These are phyloP conservation scores for Reinhardtius hippoglossoides DNA, from an alignment of 2,113 vertebrate species.

Conservation along the genomic window DNA sequence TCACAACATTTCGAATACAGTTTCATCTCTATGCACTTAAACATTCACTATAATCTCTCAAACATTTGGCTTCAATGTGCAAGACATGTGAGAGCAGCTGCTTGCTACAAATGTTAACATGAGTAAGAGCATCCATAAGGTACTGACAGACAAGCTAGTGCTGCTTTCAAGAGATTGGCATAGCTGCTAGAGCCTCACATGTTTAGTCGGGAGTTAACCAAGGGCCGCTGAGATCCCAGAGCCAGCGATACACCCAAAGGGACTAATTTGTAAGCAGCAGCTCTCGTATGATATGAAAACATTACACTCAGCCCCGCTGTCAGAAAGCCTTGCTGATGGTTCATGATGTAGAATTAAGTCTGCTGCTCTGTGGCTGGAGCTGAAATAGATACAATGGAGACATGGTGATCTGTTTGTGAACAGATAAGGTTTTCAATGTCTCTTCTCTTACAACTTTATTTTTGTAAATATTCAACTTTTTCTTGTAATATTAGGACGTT, in stretches of 20 bases:
- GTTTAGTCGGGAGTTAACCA: slow-evolving; percentile 32
- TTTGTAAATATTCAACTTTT: no score
- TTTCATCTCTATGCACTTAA: slow-evolving; percentile 30
- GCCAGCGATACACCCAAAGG: slow-evolving; percentile 63
- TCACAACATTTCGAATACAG: neutral
- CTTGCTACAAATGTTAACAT: slow-evolving; percentile 46
- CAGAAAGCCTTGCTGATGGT: slow-evolving; percentile 18
- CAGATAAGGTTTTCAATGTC: slow-evolving; percentile 4
- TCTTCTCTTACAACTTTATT: neutral
- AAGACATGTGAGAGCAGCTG: slow-evolving; percentile 51
- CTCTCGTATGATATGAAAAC: slow-evolving; percentile 66
- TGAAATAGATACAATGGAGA: slow-evolving; percentile 61
- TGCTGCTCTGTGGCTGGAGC: slow-evolving; percentile 27
- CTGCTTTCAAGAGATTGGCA: slow-evolving; percentile 37
- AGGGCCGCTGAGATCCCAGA: slow-evolving; percentile 47
- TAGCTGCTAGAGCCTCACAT: slow-evolving; percentile 41
- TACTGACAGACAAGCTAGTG: slow-evolving; percentile 26
- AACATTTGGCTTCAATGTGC: slow-evolving; percentile 3
- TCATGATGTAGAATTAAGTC: slow-evolving; percentile 46
- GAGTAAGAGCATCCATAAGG: slow-evolving; percentile 14
- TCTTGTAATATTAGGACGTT: no score
- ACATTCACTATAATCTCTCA: slow-evolving; percentile 19
- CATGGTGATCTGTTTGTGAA: neutral
- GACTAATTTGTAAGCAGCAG: slow-evolving; percentile 73
- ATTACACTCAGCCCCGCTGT: slow-evolving; percentile 37